Evolutionary conservation across 1,140 invertebrate species (phyloP).

Genomic region (Drosophila bocki): DNA sequence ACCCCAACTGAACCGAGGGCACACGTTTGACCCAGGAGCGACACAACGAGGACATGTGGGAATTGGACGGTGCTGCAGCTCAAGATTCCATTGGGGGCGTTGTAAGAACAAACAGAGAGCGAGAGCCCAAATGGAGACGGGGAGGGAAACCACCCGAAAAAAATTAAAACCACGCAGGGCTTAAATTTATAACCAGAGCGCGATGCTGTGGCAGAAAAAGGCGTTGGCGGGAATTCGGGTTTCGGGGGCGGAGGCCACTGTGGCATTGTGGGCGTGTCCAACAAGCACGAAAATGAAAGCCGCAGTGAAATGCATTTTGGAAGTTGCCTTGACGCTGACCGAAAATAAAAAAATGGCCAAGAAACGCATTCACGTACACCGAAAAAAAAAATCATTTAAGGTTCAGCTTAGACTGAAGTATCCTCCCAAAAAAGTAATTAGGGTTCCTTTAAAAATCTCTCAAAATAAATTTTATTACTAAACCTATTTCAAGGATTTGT

Average conservation of each 20-base stretch:
- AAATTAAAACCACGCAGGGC: constrained; percentile 73
- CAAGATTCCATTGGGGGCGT: constrained; percentile 60
- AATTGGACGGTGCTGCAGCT: constrained; percentile 57
- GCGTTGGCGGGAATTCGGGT: constrained; percentile 9
- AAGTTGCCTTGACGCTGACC: constrained; percentile 56
- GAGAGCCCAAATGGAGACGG: constrained; percentile 2
- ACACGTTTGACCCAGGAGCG: constrained; percentile 73
- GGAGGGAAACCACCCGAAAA: constrained; percentile 14
- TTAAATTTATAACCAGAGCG: constrained; percentile 76
- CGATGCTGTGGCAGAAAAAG: constrained; percentile 42
- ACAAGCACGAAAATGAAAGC: constrained; percentile 77
- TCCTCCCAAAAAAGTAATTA: too few relatives aligned
- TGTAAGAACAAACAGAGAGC: constrained; percentile 35
- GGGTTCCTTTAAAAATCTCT: not conserved
- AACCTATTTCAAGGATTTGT: not conserved
- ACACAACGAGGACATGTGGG: constrained; percentile 56
- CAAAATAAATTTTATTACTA: not conserved
- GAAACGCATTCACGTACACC: constrained; percentile 16
- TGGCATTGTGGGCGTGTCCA: constrained; percentile 64
- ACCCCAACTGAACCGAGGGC: constrained; percentile 76
- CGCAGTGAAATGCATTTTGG: constrained; percentile 76
- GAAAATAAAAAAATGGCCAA: constrained; percentile 13
- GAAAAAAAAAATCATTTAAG: not conserved
- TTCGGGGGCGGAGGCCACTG: constrained; percentile 15
- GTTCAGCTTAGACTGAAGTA: too few relatives aligned